A percentile compares a stretch with the other conserved stretches of the same genome.
phyloP scores from a whole-genome alignment of 92 coral and sea anemone species.

The Porites rus region DNA sequence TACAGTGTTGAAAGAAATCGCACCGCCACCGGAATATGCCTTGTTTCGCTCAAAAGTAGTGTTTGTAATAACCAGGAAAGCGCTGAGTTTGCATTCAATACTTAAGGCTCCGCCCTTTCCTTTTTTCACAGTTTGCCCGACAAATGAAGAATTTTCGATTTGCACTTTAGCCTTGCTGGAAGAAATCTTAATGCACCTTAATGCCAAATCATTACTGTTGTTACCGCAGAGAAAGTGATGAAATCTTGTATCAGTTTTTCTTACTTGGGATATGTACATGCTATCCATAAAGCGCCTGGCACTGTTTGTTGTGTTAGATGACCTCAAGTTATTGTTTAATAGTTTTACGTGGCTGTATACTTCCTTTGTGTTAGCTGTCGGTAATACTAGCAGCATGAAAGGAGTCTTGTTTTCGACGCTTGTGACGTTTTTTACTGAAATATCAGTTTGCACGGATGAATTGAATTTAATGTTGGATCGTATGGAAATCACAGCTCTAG shows the following conservation, averaged over 20 bases:
- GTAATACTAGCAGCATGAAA: conserved; percentile 11
- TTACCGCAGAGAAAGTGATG: conserved; percentile 15
- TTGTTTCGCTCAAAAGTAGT: conserved; percentile 31
- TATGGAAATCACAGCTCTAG: conserved; percentile 11
- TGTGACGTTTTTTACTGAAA: conserved; percentile 12
- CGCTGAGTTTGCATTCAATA: conserved; percentile 2
- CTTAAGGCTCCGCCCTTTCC: conserved; percentile 35
- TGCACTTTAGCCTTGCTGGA: conserved; percentile 2
- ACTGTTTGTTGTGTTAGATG: neutral
- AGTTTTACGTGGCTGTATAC: conserved; percentile 8
- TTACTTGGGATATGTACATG: conserved; percentile 16
- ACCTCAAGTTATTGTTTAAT: conserved; percentile 12
- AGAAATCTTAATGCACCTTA: conserved; percentile 39
- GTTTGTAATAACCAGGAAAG: conserved; percentile 18
- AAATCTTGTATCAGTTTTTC: conserved; percentile 10
- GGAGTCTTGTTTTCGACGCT: conserved; percentile 22
- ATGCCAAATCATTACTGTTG: conserved; percentile 21
- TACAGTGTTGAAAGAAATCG: conserved; percentile 13
- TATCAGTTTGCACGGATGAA: neutral
- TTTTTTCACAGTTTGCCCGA: neutral
- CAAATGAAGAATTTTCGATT: conserved; percentile 36
- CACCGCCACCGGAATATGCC: conserved; percentile 42
- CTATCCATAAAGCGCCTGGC: conserved; percentile 14
- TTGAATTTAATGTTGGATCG: neutral
- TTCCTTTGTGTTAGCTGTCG: conserved; percentile 27